These are phyloP conservation scores for Amphimedon queenslandica DNA, from an alignment of 37 sponge, comb jelly and placozoan genomes.

Conservation along the genomic window DNA sequence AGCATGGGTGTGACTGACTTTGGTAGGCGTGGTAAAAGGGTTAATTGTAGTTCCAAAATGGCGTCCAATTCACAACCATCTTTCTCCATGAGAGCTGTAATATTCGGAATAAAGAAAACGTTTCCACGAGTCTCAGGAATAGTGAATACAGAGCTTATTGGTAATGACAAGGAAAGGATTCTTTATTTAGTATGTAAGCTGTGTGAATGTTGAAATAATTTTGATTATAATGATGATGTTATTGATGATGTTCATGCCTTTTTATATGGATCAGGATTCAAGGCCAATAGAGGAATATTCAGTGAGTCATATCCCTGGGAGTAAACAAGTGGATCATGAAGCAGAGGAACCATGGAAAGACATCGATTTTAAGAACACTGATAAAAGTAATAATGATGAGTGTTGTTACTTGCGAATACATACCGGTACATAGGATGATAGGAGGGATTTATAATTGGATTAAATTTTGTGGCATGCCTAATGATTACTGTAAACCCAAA, in stretches of 20 bases:
- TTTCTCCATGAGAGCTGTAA: slow-evolving; percentile 34
- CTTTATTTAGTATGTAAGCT: slow-evolving; percentile 25
- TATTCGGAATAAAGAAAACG: slow-evolving; percentile 31
- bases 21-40: neutral
- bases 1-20: neutral
- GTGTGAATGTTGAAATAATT: neutral
- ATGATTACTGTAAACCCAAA: too few relatives aligned
- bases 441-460: too few relatives aligned
- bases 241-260: too few relatives aligned
- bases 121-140: too few relatives aligned
- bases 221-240: too few relatives aligned
- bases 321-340: slow-evolving; percentile 55
- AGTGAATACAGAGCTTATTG: too few relatives aligned
- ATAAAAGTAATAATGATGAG: slow-evolving; percentile 5
- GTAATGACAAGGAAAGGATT: too few relatives aligned
- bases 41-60: neutral
- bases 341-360: neutral
- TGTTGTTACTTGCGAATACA: neutral
- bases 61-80: slow-evolving; percentile 1
- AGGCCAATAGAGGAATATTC: slow-evolving; percentile 52
- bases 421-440: too few relatives aligned
- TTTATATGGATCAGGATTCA: slow-evolving; percentile 55
- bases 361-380: slow-evolving; percentile 1
- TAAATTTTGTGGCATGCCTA: too few relatives aligned
- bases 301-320: slow-evolving; percentile 70